A percentile compares a stretch with the other conserved stretches of the same genome.
These are phyloP conservation scores for Cotesia congregata DNA, from an alignment of 2,888 invertebrate genomes.

Conservation along the genomic window DNA sequence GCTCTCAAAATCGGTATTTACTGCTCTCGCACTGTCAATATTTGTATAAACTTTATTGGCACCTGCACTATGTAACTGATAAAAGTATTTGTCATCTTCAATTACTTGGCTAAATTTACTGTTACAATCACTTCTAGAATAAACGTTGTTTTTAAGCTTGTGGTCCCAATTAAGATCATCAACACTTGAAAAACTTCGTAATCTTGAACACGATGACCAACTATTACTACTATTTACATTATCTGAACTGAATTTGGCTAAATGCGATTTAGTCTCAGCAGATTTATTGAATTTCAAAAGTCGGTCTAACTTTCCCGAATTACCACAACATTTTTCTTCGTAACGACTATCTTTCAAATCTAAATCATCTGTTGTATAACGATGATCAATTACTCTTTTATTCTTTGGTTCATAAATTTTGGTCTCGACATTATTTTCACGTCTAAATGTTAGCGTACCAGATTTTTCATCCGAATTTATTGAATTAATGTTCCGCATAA, in stretches of 20 bases:
- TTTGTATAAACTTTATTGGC: neutral
- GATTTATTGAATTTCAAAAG: slow-evolving; percentile 49
- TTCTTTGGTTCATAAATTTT: slow-evolving; percentile 35
- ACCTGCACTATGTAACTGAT: slow-evolving; percentile 5
- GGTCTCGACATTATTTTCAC: neutral
- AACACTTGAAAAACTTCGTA: slow-evolving; percentile 16
- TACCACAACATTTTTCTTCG: neutral
- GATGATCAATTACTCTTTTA: neutral
- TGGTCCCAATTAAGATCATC: slow-evolving; percentile 24
- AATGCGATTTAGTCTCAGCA: slow-evolving; percentile 61
- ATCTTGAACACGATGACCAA: slow-evolving; percentile 20
- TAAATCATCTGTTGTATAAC: neutral
- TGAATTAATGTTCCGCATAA: slow-evolving; percentile 7
- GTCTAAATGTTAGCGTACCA: neutral
- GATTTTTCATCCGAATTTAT: slow-evolving; percentile 5
- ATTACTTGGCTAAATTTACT: neutral
- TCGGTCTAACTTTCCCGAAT: neutral
- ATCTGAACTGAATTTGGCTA: slow-evolving; percentile 57
- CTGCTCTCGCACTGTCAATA: neutral
- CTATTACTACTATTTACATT: slow-evolving; percentile 16
- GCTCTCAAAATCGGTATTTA: neutral
- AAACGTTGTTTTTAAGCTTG: slow-evolving; percentile 13
- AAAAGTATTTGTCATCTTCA: neutral
- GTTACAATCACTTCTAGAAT: neutral
- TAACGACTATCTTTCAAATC: neutral